Base-by-base conservation (phyloP, 2,113 vertebrate species). In the Tachysurus fulvidraco region DNA sequence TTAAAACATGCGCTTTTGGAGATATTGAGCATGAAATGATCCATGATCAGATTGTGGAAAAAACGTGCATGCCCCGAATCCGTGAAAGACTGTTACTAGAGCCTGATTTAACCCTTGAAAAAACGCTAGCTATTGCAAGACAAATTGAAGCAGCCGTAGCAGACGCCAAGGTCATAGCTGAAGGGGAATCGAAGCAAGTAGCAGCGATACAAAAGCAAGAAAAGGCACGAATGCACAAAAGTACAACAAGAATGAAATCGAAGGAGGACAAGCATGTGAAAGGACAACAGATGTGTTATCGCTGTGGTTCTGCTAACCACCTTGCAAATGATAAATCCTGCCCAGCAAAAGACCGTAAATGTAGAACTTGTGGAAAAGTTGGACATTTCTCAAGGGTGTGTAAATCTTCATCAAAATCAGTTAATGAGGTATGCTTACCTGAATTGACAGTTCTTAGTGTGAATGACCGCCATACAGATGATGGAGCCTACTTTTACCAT, bases 31-130 rank as follows among this genome's bases (percentile, higher is more conserved):
- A 52, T 65, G 74, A 79, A 79, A 85, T 80, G 84, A 23, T 80
- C 19, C 16, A 12, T 0, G n/a, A 85, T 6, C 74, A 85, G 6
- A 85, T 67, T 79, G 46, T 79, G 5, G 84, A 78, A 28, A 67
- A 80, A 85, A 77, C 25, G 23, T 52, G 41, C 59, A 85, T 44
- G 21, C 19, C 78, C 52, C 14, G 23, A 46, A 85, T 84, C 19
- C n/a, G 44, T 44, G 59, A 87, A 84, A 84, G 81, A 81, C 80
- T 81, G 41, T 62, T 81, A 81, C 23, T 81, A 36, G 57, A 81
- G 36, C 8, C n/a, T 44, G 57, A 14, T 81, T 81, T 81, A 25
- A 81, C 17, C 17, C 78, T 80, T 6, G 54, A 59, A 36, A 80
- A 60, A 11, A 60, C 78, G 9, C n/a, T 80, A 2, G 14, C 17